phyloP scores from a whole-genome alignment of 1,140 invertebrate species.

The Tyrophagus putrescentiae region DNA sequence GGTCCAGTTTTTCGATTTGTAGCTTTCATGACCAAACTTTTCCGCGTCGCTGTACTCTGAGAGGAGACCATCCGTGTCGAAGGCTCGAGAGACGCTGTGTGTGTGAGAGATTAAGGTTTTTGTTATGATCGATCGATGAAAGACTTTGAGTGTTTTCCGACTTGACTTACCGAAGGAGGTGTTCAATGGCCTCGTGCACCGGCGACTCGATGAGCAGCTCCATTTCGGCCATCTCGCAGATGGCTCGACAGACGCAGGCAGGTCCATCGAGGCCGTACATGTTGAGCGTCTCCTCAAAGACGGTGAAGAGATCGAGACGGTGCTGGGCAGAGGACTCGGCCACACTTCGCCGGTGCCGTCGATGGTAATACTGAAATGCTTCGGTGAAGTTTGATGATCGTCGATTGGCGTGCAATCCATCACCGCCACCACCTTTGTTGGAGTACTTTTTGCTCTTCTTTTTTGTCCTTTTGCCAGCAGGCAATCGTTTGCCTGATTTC shows the following conservation, averaged over 20 bases:
- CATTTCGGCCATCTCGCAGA: conserved; percentile 16
- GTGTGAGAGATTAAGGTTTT: not conserved
- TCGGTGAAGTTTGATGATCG: not conserved
- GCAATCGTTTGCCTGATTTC: too few species aligned
- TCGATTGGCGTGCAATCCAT: not conserved
- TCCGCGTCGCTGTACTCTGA: conserved; percentile 9
- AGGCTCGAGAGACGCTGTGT: not conserved
- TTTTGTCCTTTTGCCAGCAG: too few species aligned
- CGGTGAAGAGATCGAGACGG: conserved; percentile 5
- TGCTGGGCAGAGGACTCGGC: conserved; percentile 5
- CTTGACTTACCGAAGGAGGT: conserved; percentile 9
- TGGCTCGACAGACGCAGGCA: conserved; percentile 10
- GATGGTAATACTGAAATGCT: conserved; percentile 2
- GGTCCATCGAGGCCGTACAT: conserved; percentile 13
- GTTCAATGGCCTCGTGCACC: conserved; percentile 16
- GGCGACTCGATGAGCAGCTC: conserved; percentile 15
- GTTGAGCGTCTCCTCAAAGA: conserved; percentile 5
- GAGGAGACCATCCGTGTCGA: conserved; percentile 8
- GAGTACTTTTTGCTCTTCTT: not conserved
- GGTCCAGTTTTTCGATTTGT: conserved; percentile 36
- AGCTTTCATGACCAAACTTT: conserved; percentile 10
- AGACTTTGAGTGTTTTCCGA: not conserved
- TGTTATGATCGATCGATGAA: not conserved
- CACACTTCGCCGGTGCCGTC: not conserved
- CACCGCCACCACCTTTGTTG: not conserved